Evolutionary conservation across 2,888 invertebrate species (phyloP).

Genomic region (Leptarthrus brevirostris): DNA sequence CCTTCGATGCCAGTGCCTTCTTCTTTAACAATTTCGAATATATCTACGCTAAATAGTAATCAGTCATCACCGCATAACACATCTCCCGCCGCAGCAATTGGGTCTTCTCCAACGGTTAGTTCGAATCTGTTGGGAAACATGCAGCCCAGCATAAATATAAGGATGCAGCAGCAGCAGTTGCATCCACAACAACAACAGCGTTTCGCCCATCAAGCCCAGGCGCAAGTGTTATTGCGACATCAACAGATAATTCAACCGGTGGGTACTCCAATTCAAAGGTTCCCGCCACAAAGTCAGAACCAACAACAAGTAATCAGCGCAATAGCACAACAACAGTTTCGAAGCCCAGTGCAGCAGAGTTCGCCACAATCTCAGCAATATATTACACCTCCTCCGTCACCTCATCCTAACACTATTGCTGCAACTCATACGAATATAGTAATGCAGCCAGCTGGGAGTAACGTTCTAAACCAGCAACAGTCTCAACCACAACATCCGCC

Average conservation of each 20-base stretch:
- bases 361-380: constrained; percentile 40
- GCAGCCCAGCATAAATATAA: constrained; percentile 59
- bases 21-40: constrained; percentile 58
- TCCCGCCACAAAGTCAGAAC: constrained; percentile 57
- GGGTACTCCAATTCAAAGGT: constrained; percentile 47
- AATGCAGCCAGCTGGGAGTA: neutral
- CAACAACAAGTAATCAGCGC: constrained; percentile 46
- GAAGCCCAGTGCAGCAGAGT: constrained; percentile 2
- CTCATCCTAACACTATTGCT: constrained; percentile 56
- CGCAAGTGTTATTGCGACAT: constrained; percentile 49
- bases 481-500: constrained; percentile 57
- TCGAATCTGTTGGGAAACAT: constrained; percentile 34
- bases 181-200: constrained; percentile 58
- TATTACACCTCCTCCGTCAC: constrained; percentile 50
- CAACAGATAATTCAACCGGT: constrained; percentile 56
- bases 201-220: constrained; percentile 56
- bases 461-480: constrained; percentile 57
- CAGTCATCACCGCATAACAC: constrained; percentile 43
- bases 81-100: constrained; percentile 8
- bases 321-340: constrained; percentile 51
- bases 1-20: constrained; percentile 61
- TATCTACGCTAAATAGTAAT: constrained; percentile 39
- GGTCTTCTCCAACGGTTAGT: constrained; percentile 1
- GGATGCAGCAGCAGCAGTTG: constrained; percentile 59
- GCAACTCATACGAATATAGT: constrained; percentile 8